phyloP scores from a whole-genome alignment of 2,888 invertebrate genomes.

The Napeogenes inachia region DNA sequence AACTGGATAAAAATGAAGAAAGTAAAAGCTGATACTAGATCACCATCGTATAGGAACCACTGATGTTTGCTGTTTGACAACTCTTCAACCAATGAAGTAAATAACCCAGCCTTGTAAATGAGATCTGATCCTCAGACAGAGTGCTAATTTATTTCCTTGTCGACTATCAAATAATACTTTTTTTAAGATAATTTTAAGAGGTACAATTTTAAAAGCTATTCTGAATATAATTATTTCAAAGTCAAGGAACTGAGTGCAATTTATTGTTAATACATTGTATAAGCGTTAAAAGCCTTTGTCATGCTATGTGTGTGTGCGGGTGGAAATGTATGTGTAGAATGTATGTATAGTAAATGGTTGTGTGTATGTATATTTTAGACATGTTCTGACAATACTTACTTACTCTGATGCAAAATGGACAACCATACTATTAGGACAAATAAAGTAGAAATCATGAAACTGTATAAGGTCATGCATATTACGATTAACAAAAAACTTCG shows the following conservation, averaged over 20 bases:
- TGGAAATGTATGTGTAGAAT: slow-evolving; percentile 5
- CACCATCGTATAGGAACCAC: too few species aligned
- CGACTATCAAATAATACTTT: not conserved
- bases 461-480: too few species aligned
- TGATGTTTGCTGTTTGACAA: too few species aligned
- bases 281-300: slow-evolving; percentile 34
- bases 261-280: slow-evolving; percentile 26
- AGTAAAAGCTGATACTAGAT: too few species aligned
- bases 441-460: too few species aligned
- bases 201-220: not conserved
- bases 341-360: slow-evolving; percentile 18
- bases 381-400: too few species aligned
- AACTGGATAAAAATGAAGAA: too few species aligned
- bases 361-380: slow-evolving; percentile 13
- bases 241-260: not conserved
- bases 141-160: not conserved
- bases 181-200: not conserved
- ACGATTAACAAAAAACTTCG: too few species aligned
- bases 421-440: slow-evolving; percentile 12
- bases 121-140: not conserved
- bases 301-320: slow-evolving; percentile 26
- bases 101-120: too few species aligned
- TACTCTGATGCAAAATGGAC: too few species aligned
- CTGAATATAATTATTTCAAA: not conserved
- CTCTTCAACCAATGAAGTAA: too few species aligned